These are phyloP conservation scores for Tragopan temminckii DNA, from an alignment of 2,797 vertebrate genomes.

Conservation along the genomic window DNA sequence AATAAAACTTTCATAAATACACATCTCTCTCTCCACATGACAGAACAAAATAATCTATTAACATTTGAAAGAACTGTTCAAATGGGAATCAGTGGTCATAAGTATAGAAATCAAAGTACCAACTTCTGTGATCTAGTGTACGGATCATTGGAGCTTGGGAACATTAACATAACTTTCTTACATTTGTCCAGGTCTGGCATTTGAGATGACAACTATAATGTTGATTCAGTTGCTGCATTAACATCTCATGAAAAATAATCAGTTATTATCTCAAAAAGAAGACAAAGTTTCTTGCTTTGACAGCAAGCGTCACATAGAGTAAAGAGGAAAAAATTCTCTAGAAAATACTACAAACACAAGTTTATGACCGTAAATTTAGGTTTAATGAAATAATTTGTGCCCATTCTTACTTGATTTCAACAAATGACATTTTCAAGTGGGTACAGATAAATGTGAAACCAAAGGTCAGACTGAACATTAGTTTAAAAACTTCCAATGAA, in stretches of 20 bases:
- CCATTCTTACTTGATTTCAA: background rate
- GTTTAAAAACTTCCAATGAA: background rate
- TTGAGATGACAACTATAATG: background rate
- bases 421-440: background rate
- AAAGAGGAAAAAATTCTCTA: background rate
- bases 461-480: background rate
- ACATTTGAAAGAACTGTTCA: background rate
- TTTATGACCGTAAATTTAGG: background rate
- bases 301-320: background rate
- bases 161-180: background rate
- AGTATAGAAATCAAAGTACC: background rate
- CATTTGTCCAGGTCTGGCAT: background rate
- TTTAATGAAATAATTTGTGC: background rate
- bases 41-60: background rate
- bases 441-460: background rate
- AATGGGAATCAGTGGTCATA: background rate
- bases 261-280: background rate
- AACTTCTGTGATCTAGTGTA: background rate
- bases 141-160: background rate
- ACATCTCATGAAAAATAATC: background rate
- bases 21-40: background rate
- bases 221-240: background rate
- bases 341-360: background rate
- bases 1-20: background rate
- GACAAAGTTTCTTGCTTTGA: background rate